Conservation (phyloP, 2,888 invertebrate genomes). For the Selenia dentaria region DNA sequence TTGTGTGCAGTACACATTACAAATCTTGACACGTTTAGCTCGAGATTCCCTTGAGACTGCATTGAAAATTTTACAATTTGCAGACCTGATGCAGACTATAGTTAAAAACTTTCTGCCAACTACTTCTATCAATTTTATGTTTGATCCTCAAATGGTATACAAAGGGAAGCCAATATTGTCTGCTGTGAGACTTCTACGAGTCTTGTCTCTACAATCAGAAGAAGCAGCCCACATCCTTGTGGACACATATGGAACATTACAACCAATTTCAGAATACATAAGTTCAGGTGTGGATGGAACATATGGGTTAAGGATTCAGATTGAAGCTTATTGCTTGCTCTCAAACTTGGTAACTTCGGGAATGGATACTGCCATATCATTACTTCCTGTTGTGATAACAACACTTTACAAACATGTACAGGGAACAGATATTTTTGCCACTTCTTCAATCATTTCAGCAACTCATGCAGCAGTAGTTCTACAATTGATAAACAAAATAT, state of each 20-base stretch:
- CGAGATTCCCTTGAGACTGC: slow-evolving; percentile 90
- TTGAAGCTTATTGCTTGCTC: slow-evolving; percentile 86
- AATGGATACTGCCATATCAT: slow-evolving; percentile 65
- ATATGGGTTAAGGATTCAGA: slow-evolving; percentile 85
- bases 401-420: slow-evolving; percentile 85
- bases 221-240: slow-evolving; percentile 81
- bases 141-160: slow-evolving; percentile 78
- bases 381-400: slow-evolving; percentile 83
- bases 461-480: slow-evolving; percentile 84
- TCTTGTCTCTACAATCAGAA: slow-evolving; percentile 86
- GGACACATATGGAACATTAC: slow-evolving; percentile 80
- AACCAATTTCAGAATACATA: slow-evolving; percentile 82
- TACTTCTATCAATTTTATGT: slow-evolving; percentile 60
- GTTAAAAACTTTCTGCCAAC: slow-evolving; percentile 84
- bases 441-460: slow-evolving; percentile 77
- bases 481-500: slow-evolving; percentile 66
- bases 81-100: slow-evolving; percentile 86
- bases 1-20: slow-evolving; percentile 89
- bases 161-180: slow-evolving; percentile 87
- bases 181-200: slow-evolving; percentile 89
- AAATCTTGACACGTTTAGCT: slow-evolving; percentile 91
- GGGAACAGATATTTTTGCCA: slow-evolving; percentile 76
- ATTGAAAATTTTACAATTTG: slow-evolving; percentile 85
- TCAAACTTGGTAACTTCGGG: slow-evolving; percentile 82
- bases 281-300: slow-evolving; percentile 78